Evolutionary conservation across 2,888 invertebrate genomes (phyloP).

Genomic region (Hesperia comma): DNA sequence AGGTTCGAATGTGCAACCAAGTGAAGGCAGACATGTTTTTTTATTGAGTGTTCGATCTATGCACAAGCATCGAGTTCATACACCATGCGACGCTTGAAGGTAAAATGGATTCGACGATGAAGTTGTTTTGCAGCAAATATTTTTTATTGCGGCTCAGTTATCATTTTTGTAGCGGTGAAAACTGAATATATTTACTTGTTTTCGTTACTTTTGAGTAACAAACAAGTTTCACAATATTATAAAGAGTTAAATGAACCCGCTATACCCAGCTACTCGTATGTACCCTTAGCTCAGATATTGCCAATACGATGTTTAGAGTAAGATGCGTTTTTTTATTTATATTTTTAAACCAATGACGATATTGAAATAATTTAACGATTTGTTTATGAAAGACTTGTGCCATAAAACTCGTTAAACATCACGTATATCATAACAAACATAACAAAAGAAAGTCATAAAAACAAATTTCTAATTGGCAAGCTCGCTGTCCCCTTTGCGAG

Average conservation of each 20-base stretch:
- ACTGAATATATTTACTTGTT: not conserved
- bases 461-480: constrained; percentile 17
- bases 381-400: too few relatives aligned
- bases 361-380: too few relatives aligned
- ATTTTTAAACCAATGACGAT: too few relatives aligned
- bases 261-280: too few relatives aligned
- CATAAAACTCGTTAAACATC: too few relatives aligned
- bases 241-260: too few relatives aligned
- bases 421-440: not conserved
- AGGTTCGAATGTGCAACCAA: constrained; percentile 49
- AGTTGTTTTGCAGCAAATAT: constrained; percentile 13
- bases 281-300: too few relatives aligned
- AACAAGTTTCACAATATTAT: not conserved
- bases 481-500: constrained; percentile 8
- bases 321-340: too few relatives aligned
- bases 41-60: constrained; percentile 20
- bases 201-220: not conserved
- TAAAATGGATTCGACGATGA: constrained; percentile 26
- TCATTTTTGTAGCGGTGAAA: not conserved
- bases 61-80: constrained; percentile 26
- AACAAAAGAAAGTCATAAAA: constrained; percentile 10
- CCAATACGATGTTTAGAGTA: too few relatives aligned
- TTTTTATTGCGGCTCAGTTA: constrained; percentile 12
- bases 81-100: constrained; percentile 22
- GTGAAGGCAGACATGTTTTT: constrained; percentile 43